Evolutionary conservation across 2,113 vertebrate genomes (phyloP).

Genomic region (Dromas ardeola): DNA sequence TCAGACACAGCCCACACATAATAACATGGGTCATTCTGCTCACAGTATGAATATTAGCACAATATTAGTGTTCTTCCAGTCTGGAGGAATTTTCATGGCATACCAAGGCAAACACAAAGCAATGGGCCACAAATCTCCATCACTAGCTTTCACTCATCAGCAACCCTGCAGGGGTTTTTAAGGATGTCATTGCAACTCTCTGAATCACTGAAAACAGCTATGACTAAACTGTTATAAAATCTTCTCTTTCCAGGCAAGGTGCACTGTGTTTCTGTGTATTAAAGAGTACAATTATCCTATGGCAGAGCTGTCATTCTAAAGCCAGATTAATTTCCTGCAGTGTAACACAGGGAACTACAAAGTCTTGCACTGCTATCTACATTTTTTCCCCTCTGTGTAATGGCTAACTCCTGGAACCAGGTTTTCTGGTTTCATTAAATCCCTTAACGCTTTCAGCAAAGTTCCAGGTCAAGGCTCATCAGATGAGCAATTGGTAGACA

Average conservation of each 20-base stretch:
- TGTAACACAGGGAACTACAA: neutral
- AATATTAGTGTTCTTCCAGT: neutral
- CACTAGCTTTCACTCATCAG: fast-evolving
- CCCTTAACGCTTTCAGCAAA: neutral
- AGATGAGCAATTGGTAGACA: neutral
- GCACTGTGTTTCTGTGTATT: neutral
- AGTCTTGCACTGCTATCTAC: neutral
- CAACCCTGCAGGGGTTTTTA: neutral
- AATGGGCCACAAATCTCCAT: neutral
- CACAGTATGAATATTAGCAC: neutral
- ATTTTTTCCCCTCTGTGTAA: neutral
- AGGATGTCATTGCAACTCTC: neutral
- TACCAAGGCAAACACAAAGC: neutral
- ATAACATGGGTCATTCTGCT: constrained; percentile 2
- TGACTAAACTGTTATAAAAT: neutral
- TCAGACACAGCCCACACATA: neutral
- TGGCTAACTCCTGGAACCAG: neutral
- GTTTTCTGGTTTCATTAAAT: constrained; percentile 16
- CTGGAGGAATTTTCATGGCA: neutral
- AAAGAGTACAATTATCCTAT: neutral
- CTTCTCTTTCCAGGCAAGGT: neutral
- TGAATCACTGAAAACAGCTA: neutral
- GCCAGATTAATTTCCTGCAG: neutral
- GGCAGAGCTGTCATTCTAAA: neutral
- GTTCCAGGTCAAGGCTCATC: neutral